Base-by-base conservation (phyloP, 2,888 invertebrate genomes). In the Calameuta filiformis region DNA sequence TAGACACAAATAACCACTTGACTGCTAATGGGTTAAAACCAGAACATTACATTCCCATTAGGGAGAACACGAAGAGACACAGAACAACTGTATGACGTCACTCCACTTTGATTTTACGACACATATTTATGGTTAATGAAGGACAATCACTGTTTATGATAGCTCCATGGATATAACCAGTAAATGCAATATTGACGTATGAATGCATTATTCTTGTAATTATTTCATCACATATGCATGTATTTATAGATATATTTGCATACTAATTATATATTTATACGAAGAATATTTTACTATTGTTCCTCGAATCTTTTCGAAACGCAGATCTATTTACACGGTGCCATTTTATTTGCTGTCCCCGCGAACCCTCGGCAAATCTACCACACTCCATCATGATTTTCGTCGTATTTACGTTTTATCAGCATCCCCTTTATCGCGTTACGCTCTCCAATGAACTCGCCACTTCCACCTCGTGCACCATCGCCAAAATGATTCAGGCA, bases 41-140 rank as follows among this genome's bases (percentile, higher is more conserved):
- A 69, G 40, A 69, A 77, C 77, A 77, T 40, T 77, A 74, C 77
- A 77, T 77, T 77, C 77, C 75, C 77, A 77, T 77, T 77, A 77
- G 75, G 56, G 73, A 40, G n/a, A 77, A 75, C 75, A 75, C 73
- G 77, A 75, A 69, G 68, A 77, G 75, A 23, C 40, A 56, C 40
- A 23, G 23, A 56, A 56, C 40, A 15, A 56, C 6, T 9, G 23
- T 56, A 56, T 56, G 40, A 23, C 40, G 40, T 56, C 40, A 56
- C 40, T 56, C 2, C 40, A 23, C 23, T 56, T 9, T 23, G 23
- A 56, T 23, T 56, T 23, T 56, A 2, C 23, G 40, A 56, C 9
- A 56, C 9, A 56, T 56, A 6, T 56, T 56, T 9, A 56, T 56
- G 23, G 0, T 56, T 56, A 56, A 56, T 56, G 40, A 2, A 9